phyloP scores from a whole-genome alignment of 2,113 vertebrate species.

The Pheucticus melanocephalus region DNA sequence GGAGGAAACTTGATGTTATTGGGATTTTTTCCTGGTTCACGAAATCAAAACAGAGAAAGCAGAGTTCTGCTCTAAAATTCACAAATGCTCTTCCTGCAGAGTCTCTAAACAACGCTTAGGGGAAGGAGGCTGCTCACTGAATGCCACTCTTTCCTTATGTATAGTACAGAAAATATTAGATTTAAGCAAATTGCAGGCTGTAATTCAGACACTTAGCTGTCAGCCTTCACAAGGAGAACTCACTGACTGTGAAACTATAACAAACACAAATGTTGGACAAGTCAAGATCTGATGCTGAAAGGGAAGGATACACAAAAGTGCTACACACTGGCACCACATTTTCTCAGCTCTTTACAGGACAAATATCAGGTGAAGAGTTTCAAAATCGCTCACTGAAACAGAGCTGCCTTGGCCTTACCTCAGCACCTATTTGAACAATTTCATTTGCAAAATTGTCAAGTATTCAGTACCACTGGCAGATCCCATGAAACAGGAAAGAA shows the following conservation, averaged over 20 bases:
- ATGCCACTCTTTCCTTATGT: neutral
- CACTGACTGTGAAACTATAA: neutral
- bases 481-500: neutral
- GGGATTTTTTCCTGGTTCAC: neutral
- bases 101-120: neutral
- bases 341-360: neutral
- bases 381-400: neutral
- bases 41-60: neutral
- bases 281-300: neutral
- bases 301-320: neutral
- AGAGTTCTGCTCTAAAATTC: neutral
- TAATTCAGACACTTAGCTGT: neutral
- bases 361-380: neutral
- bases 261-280: neutral
- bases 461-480: neutral
- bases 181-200: neutral
- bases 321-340: neutral
- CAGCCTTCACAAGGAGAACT: neutral
- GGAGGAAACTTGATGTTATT: neutral
- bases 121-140: neutral
- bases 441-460: neutral
- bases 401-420: neutral
- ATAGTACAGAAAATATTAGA: neutral
- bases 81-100: neutral
- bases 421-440: neutral